phyloP scores from a whole-genome alignment of 2,888 invertebrate species.

The Maniola hyperantus region DNA sequence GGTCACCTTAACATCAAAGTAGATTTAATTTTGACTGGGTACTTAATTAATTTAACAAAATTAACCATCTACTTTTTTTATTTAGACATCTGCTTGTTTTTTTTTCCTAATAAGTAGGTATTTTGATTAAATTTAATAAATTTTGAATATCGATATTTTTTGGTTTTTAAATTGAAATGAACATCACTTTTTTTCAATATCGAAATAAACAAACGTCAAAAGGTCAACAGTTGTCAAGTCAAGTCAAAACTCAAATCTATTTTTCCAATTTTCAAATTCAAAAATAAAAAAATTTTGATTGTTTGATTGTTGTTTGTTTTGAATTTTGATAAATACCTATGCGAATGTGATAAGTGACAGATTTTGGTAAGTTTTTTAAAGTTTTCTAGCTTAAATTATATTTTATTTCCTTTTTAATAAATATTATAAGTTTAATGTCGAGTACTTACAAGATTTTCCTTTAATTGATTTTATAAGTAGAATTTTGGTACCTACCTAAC shows the following conservation, averaged over 20 bases:
- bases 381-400: not conserved
- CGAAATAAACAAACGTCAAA: slow-evolving; percentile 17
- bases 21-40: not conserved
- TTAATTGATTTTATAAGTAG: slow-evolving; percentile 39
- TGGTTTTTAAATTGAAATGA: not conserved
- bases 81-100: no score
- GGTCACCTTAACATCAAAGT: slow-evolving; percentile 43
- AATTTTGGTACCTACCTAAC: not conserved
- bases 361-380: slow-evolving; percentile 41
- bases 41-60: not conserved
- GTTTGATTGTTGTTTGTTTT: not conserved
- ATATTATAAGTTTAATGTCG: slow-evolving; percentile 40
- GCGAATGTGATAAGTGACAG: slow-evolving; percentile 31
- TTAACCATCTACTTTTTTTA: no score
- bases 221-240: not conserved
- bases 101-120: not conserved
- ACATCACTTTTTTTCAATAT: slow-evolving; percentile 10
- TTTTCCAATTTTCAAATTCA: not conserved
- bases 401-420: slow-evolving; percentile 7
- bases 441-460: slow-evolving; percentile 39
- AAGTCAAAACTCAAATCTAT: no score
- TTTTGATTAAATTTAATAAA: not conserved
- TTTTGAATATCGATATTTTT: slow-evolving; percentile 7
- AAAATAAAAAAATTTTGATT: slow-evolving; percentile 2
- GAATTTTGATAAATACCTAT: slow-evolving; percentile 13